These are phyloP conservation scores for Tupiocoris notatus DNA, from an alignment of 2,888 invertebrate genomes.

Conservation along the genomic window DNA sequence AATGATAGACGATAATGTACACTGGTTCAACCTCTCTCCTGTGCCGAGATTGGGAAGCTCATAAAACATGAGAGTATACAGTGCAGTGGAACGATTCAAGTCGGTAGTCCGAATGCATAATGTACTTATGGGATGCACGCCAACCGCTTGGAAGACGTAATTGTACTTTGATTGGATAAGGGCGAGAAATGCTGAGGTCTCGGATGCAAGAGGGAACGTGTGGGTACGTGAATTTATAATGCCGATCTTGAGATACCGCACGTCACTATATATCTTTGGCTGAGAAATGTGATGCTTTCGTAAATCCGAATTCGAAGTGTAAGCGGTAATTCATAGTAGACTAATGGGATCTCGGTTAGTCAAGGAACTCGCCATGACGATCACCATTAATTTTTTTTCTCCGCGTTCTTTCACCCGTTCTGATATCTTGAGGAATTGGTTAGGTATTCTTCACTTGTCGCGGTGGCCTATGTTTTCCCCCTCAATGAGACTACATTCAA, in stretches of 20 bases:
- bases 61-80: not conserved
- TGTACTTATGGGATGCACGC: not conserved
- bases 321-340: too few species aligned
- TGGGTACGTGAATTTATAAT: not conserved
- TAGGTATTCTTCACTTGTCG: too few species aligned
- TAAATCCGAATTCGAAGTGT: too few species aligned
- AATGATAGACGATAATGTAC: not conserved
- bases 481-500: too few species aligned
- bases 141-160: not conserved
- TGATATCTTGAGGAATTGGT: too few species aligned
- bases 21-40: not conserved
- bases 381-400: too few species aligned
- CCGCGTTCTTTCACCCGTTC: too few species aligned
- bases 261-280: not conserved
- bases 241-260: not conserved
- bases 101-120: not conserved
- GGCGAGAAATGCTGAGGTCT: not conserved
- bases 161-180: not conserved
- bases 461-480: too few species aligned
- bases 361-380: too few species aligned
- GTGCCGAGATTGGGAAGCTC: not conserved
- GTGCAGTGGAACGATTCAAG: not conserved
- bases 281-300: too few species aligned
- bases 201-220: not conserved
- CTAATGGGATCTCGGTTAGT: too few species aligned